phyloP scores from a whole-genome alignment of 92 coral and sea anemone genomes.

The Umimayanthus kanabou region DNA sequence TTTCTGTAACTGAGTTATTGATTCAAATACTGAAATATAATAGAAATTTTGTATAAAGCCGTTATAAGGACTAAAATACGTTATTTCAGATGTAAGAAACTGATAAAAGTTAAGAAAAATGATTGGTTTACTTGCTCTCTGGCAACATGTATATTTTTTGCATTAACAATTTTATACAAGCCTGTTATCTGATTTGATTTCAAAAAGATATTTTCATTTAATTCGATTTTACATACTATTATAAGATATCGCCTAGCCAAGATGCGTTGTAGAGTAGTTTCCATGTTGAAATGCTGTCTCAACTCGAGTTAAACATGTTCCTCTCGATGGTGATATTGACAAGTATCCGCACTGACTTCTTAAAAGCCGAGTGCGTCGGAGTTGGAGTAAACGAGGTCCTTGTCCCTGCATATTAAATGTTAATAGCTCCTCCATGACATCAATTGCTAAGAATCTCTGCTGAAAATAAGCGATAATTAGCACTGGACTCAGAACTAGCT shows the following conservation, averaged over 20 bases:
- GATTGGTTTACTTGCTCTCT: not conserved
- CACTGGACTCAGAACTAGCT: constrained; percentile 20
- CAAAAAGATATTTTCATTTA: not conserved
- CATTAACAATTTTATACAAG: not conserved
- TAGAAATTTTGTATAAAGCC: not conserved
- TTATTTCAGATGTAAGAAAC: not conserved
- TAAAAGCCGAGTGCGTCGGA: not conserved
- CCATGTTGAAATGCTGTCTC: not conserved
- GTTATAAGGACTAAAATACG: not conserved
- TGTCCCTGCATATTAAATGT: constrained; percentile 50
- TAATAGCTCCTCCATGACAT: constrained; percentile 61
- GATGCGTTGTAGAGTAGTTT: not conserved
- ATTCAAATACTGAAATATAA: not conserved
- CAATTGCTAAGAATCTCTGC: constrained; percentile 58
- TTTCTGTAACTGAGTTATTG: not conserved
- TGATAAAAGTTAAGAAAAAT: not conserved
- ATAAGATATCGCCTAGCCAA: not conserved
- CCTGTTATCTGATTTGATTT: constrained; percentile 1
- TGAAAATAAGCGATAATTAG: constrained; percentile 26
- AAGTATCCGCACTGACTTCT: not conserved
- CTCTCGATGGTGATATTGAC: too few species aligned
- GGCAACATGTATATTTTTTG: not conserved
- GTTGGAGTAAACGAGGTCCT: not conserved
- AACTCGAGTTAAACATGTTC: not conserved
- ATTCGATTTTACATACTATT: not conserved